Conservation (phyloP, 2,888 invertebrate genomes). For the Ceratothoa steindachneri region DNA sequence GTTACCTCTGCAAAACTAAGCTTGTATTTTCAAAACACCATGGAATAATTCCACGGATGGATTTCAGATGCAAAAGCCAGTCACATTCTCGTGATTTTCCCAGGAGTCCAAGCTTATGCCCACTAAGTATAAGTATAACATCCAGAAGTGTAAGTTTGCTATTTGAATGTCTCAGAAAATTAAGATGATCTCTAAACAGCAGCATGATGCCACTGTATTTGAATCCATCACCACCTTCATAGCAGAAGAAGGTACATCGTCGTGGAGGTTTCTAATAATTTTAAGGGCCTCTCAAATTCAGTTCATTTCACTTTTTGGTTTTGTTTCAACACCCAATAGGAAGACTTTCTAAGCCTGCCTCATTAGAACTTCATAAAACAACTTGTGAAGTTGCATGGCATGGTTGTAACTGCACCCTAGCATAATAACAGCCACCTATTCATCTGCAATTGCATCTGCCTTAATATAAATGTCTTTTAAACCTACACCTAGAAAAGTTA, state of each 20-base stretch:
- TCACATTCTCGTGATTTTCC: not conserved
- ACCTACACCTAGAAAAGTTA: not conserved
- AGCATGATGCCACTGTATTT: not conserved
- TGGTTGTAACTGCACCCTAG: no score
- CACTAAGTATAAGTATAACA: not conserved
- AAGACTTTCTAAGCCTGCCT: not conserved
- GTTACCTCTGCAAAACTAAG: not conserved
- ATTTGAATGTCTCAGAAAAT: not conserved
- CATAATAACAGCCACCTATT: no score
- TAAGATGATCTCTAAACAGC: not conserved
- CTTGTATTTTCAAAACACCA: not conserved
- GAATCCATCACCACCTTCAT: not conserved
- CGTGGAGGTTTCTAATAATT: no score
- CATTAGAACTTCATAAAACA: not conserved
- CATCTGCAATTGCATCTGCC: no score
- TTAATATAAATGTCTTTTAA: not conserved
- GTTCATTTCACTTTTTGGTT: no score
- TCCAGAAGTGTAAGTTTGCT: not conserved
- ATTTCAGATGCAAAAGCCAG: not conserved
- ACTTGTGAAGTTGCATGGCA: not conserved
- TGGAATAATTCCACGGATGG: not conserved
- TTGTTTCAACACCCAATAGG: not conserved
- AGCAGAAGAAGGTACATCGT: no score
- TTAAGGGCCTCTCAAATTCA: no score
- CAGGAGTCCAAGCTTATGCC: no score